Evolutionary conservation across 2,113 vertebrate genomes (phyloP), one percentile per base, ranked within the genome.

Genomic region (Prunella fulvescens): DNA sequence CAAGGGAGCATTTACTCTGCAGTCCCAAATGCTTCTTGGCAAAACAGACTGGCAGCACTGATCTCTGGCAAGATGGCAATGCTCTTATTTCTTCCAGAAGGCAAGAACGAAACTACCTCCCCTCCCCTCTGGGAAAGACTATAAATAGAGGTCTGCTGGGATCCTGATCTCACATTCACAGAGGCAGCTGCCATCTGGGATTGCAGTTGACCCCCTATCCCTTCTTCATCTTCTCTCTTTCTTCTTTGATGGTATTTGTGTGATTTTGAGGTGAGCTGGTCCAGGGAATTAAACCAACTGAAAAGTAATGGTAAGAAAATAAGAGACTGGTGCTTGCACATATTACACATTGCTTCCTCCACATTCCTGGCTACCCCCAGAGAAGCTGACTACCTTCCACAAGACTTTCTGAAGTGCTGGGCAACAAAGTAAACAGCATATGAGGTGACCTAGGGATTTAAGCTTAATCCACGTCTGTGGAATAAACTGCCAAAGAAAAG

Each of bases 21-120:
- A 35, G 57, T 90, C 67, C 35, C 83, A 92, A 96, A 90, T 83
- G 88, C 53, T 91, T 86, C 83, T 74, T 91, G 91, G 91, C 86
- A 93, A 91, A 92, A 74, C 73, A 92, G 69, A 39, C 48, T 79
- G 77, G 61, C 50, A 93, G 73, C 3, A 1, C 57, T 74, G 57
- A 91, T 64, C 62, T 83, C 90, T 92, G 72, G 58, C 70, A 81
- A 81, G 60, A 56, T 48, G 60, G 82, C 69, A 66, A 14, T 29
- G 17, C 51, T 67, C 26, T 57, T 73, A n/a, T 62, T 83, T 74
- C 35, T 93, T 74, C 91, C 45, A 65, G 79, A 94, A 84, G 58
- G 35, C n/a, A 61, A 72, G 62, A 92, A 76, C 31, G 53, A 71
- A 92, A 51, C 42, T 58, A 51, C 47, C 35, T 82, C 51, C 10